Conservation (phyloP, 2,888 invertebrate species). For the Caenorhabditis doughertyi region DNA sequence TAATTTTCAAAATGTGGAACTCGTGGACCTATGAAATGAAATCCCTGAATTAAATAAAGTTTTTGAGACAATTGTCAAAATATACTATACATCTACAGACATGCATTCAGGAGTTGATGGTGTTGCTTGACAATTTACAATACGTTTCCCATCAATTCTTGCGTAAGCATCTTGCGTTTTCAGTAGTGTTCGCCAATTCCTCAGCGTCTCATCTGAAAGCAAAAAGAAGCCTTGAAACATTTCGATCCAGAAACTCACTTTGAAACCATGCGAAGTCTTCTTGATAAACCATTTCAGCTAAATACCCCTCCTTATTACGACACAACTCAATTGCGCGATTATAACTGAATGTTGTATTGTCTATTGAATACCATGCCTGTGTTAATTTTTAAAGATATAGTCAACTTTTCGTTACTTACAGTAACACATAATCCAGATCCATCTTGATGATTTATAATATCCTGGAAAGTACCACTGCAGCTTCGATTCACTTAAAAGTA, state of each 20-base stretch:
- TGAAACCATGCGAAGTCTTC: conserved; percentile 33
- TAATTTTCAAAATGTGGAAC: conserved; percentile 15
- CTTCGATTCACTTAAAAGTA: conserved; percentile 22
- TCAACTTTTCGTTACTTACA: not conserved
- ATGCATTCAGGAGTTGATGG: conserved; percentile 30
- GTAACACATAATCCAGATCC: conserved; percentile 1
- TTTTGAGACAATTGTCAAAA: not conserved
- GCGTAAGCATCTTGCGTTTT: not conserved
- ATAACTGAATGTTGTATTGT: not conserved
- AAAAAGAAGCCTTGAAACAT: not conserved
- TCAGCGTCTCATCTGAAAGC: not conserved
- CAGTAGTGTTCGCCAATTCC: not conserved
- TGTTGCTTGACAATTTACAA: not conserved
- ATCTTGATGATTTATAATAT: conserved; percentile 16
- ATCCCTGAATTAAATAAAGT: conserved; percentile 18
- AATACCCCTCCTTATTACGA: not conserved
- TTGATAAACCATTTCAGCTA: not conserved
- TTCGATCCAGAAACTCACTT: not conserved
- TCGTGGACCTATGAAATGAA: conserved; percentile 1
- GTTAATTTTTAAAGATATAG: not conserved
- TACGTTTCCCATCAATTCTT: conserved; percentile 25
- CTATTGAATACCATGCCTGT: conserved; percentile 4
- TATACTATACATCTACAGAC: not conserved
- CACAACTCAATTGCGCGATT: not conserved
- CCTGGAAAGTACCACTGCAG: not conserved